Base-by-base conservation (phyloP, 2,888 invertebrate species). In the Cryptophagus acutangulus region DNA sequence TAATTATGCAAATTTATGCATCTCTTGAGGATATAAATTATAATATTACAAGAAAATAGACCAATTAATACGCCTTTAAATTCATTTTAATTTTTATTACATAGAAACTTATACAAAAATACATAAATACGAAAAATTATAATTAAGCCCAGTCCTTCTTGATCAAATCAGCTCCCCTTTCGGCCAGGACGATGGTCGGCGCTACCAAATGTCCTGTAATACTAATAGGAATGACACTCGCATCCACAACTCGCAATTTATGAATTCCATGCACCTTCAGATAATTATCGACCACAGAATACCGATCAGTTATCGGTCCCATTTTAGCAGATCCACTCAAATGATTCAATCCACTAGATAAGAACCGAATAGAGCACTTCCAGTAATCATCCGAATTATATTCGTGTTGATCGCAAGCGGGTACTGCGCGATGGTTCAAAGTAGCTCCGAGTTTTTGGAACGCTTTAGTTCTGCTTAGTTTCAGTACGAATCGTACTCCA, bases 141-240 rank as follows among this genome's bases (percentile, higher is more conserved):
- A 12, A 43, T 17, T 26, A 26, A n/a, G n/a, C 15, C 49, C 50
- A 81, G 24, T 73, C 67, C 14, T 55, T 54, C 63, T 74, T 77
- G 31, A 84, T 76, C 62, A 84, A 68, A 60, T 84, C 82, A 0
- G 82, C 76, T 1, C 78, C 80, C 59, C 82, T 83, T 63, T 85
- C 84, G 1, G 81, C 85, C 33, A 85, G 78, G 78, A 84, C 81
- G 49, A 79, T 76, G 1, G 80, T 75, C 0, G 82, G 79, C 1
- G 82, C 83, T 61, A 80, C 78, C 1, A 81, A 81, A 58, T 84
- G 82, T 2, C 82, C 80, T 1, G 80, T 76, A 15, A 80, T 68
- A 2, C 79, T 75, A 3, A 74, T 66, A 0, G 84, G 84, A 51
- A 79, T 78, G 18, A 87, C 69, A 51, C 85, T 82, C 3, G 81